Evolutionary conservation across 2,797 vertebrate species (phyloP).

Genomic region (Apodemus agrarius): DNA sequence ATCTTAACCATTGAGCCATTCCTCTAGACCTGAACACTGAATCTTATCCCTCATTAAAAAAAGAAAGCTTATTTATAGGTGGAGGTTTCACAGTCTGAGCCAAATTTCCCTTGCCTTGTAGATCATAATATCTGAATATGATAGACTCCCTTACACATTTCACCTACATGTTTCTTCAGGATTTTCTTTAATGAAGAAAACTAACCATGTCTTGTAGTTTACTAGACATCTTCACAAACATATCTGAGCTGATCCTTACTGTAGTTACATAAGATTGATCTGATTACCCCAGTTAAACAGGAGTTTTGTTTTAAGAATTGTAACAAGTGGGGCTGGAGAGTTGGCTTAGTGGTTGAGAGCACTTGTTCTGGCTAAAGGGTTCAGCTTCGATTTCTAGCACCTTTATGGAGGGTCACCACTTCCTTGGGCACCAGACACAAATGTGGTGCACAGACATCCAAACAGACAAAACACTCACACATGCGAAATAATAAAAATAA

Average conservation of each 20-base stretch:
- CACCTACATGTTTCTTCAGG: conserved; percentile 41
- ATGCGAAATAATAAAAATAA: neutral
- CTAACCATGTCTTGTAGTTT: conserved; percentile 35
- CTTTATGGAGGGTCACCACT: neutral
- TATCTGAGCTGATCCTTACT: conserved; percentile 32
- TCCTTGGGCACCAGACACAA: neutral
- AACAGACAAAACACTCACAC: neutral
- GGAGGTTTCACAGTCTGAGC: conserved; percentile 21
- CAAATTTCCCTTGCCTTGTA: conserved; percentile 32
- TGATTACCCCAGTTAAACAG: conserved; percentile 9
- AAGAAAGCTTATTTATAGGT: conserved; percentile 20
- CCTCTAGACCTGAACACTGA: neutral
- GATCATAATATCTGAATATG: conserved; percentile 35
- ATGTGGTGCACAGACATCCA: neutral
- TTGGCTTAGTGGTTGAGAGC: neutral
- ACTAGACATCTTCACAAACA: conserved; percentile 17
- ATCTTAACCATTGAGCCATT: no score
- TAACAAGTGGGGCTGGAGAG: neutral
- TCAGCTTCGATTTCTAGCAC: neutral
- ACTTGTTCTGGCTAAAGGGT: neutral
- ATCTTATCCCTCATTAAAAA: neutral
- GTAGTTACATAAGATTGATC: neutral
- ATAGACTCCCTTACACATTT: conserved; percentile 30
- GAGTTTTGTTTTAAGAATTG: conserved; percentile 50
- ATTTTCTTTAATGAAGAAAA: conserved; percentile 56